Evolutionary conservation across 2,113 vertebrate genomes (phyloP), one percentile per base, ranked within the genome.

Genomic region (Poeciliopsis turrubarensis): DNA sequence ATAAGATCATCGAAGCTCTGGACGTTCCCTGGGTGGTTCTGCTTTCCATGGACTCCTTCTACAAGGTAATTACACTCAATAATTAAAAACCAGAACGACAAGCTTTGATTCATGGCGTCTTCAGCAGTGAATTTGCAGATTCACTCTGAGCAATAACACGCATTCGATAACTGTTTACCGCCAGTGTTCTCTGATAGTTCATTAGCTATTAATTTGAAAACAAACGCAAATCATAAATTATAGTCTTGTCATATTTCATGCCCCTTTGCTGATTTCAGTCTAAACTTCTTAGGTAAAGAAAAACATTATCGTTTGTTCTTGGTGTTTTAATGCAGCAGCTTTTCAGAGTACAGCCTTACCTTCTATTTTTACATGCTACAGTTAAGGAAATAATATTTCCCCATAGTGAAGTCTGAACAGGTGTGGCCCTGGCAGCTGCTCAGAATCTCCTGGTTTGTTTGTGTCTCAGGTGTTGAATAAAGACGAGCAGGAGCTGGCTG

Each of bases 21-120:
- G 96, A 97, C 13, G 96, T 97, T 70, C 96, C 96, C 29, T 97
- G 96, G 96, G 96, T 97, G 47, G 96, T 97, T 57, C 92, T 97
- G 60, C 95, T 97, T 17, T 97, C 96, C 68, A 97, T 97, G 96
- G 96, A 97, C 78, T 97, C 95, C 15, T 97, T 97, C 89, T 97
- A 97, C 80, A 97, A 97, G 96, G 96, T 97, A 7, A 79, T 17
- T 19, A 19, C 34, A 7, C 60, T 61, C 29, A 2, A 30, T 26
- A 12, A 14, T 57, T 26, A 14, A 34, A 15, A 27, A 19, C 30
- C 11, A 30, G 8, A 26, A 19, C 30, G 9, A 51, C 17, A 19
- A 54, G 10, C 65, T 72, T 19, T 68, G 30, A 65, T 54, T 65
- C 30, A 67, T 22, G 3, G 22, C 7, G 25, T 31, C 14, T 64